Percentiles rank a stretch among this genome's conserved stretches.
phyloP scores from a whole-genome alignment of 2,888 invertebrate genomes.

The Diaprepes abbreviatus region DNA sequence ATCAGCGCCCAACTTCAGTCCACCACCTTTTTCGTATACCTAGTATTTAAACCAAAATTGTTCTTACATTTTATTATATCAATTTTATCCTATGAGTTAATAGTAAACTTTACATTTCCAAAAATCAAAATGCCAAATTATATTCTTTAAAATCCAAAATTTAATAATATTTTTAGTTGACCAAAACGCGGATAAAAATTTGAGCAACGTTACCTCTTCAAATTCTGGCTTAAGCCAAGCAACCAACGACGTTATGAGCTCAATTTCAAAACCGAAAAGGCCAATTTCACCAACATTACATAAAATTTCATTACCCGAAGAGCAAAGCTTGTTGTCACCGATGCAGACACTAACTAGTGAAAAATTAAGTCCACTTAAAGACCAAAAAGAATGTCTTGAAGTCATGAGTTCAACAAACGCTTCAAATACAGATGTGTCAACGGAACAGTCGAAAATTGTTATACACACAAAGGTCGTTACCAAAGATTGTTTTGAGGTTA shows the following conservation, averaged over 20 bases:
- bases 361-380: no score
- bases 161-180: background rate
- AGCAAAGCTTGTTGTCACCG: no score
- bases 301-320: background rate
- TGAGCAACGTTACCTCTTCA: background rate
- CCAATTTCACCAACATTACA: background rate
- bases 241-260: background rate
- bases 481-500: conserved; percentile 56
- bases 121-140: no score
- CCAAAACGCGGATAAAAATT: background rate
- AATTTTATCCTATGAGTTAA: no score
- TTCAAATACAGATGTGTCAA: background rate
- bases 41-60: no score
- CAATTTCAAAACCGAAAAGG: background rate
- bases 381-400: background rate
- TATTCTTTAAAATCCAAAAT: no score
- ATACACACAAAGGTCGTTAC: conserved; percentile 51
- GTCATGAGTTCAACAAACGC: background rate
- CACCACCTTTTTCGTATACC: no score
- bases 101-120: no score
- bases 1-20: no score
- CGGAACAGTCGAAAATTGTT: conserved; percentile 32
- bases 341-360: no score
- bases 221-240: background rate
- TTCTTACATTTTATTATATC: no score